A percentile compares a stretch with the other conserved stretches of the same genome.
These are phyloP conservation scores for Zoanthus gigantus DNA, from an alignment of 92 coral and sea anemone genomes.

Conservation along the genomic window DNA sequence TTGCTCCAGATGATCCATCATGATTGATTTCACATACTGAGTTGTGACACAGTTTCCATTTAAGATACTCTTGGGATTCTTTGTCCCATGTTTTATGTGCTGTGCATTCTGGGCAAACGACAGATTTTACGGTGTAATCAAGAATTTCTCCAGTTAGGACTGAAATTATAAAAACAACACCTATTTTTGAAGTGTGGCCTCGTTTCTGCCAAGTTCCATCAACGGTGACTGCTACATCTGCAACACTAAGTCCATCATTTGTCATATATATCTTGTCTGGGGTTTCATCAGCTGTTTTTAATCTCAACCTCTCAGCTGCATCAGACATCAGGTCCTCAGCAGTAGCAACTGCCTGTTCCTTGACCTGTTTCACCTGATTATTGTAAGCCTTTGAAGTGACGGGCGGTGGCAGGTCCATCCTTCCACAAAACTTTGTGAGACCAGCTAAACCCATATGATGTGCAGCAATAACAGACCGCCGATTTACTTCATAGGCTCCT, in stretches of 20 bases:
- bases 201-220: slow-evolving; percentile 35
- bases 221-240: slow-evolving; percentile 35
- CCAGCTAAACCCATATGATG: slow-evolving; percentile 64
- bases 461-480: slow-evolving; percentile 66
- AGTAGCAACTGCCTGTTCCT: slow-evolving; percentile 58
- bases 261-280: slow-evolving; percentile 31
- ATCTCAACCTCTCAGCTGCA: slow-evolving; percentile 62
- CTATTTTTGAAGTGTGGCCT: background rate
- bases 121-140: slow-evolving; percentile 23
- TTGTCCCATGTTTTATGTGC: slow-evolving; percentile 37
- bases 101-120: slow-evolving; percentile 33
- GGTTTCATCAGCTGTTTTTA: slow-evolving; percentile 42
- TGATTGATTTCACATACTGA: slow-evolving; percentile 6
- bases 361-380: slow-evolving; percentile 62
- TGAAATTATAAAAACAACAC: slow-evolving; percentile 25
- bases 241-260: slow-evolving; percentile 40
- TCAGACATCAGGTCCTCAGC: slow-evolving; percentile 67
- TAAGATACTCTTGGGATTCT: background rate
- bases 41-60: slow-evolving; percentile 19
- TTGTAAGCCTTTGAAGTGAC: slow-evolving; percentile 71
- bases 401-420: slow-evolving; percentile 75
- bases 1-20: slow-evolving; percentile 68
- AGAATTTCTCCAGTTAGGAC: slow-evolving; percentile 15
- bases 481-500: slow-evolving; percentile 69
- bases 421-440: slow-evolving; percentile 66